phyloP scores from a whole-genome alignment of 2,797 vertebrate genomes.

The Psittacula derbiana region DNA sequence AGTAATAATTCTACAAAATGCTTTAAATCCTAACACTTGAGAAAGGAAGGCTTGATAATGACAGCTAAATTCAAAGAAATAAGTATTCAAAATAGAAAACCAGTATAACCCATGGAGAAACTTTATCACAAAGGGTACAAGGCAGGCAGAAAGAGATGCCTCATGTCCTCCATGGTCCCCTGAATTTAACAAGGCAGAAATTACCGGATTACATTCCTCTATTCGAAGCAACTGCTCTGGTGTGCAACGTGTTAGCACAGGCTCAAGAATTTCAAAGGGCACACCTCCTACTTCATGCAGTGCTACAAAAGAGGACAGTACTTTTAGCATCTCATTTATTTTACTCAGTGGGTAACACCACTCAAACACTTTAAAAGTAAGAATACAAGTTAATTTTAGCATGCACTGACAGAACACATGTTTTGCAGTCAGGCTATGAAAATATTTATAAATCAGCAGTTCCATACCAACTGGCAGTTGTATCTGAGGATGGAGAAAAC shows the following conservation, averaged over 20 bases:
- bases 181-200: slow-evolving; percentile 23
- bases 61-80: background rate
- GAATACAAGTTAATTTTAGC: background rate
- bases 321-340: background rate
- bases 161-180: background rate
- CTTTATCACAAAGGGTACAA: background rate
- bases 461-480: background rate
- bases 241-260: slow-evolving; percentile 87
- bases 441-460: background rate
- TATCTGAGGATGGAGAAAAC: background rate
- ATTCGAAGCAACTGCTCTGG: slow-evolving; percentile 86
- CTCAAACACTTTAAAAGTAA: background rate
- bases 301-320: slow-evolving; percentile 73
- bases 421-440: background rate
- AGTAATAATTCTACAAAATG: background rate
- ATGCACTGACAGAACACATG: background rate
- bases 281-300: slow-evolving; percentile 88
- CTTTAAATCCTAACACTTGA: background rate
- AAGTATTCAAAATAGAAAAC: background rate
- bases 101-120: background rate
- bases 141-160: background rate
- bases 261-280: slow-evolving; percentile 90
- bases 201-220: slow-evolving; percentile 90
- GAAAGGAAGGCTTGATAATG: background rate
- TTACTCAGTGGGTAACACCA: background rate